Evolutionary conservation across 2,113 vertebrate genomes (phyloP), one percentile per base, ranked within the genome.

Genomic region (Eubucco bourcierii): DNA sequence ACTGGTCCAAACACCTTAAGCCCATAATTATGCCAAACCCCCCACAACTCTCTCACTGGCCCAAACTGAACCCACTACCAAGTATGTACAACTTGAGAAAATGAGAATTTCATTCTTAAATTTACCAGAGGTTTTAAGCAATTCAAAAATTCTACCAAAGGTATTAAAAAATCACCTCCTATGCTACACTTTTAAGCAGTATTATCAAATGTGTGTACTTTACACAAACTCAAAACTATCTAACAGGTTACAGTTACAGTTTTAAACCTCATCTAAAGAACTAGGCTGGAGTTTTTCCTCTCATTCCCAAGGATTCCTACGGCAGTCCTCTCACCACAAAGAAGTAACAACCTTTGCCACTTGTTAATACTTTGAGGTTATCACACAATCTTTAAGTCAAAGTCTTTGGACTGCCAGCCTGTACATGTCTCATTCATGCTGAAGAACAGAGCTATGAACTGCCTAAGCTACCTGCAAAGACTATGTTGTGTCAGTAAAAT

Each of bases 131-230:
- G 10, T 61, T 70, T 56, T 52, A 83, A 60, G 53, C 25, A 67
- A 34, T 9, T 20, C 2, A 58, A 58, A 87, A 67, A 16, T 23
- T 33, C 8, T 47, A 64, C 4, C 1, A 8, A 0, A 31, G 6
- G 10, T 20, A 67, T 0, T 52, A 21, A 76, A 41, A 64, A 86
- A 55, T 7, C 24, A 50, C 16, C 27, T 56, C 25, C 3, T 7
- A 44, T 56, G 34, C 46, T 84, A 59, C 34, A 17, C 24, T 93
- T 64, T 27, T 72, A 39, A 72, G 10, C 64, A 80, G 46, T 24
- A 31, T 3, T 41, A 19, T 66, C 47, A 61, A 53, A 65, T 18
- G 5, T 37, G 12, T 21, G 34, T 5, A 16, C 5, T 37, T 84
- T 58, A 61, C 12, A 47, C 18, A 73, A 91, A 56, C 3, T 27